These are phyloP conservation scores for Acronicta leporina DNA, from an alignment of 2,888 invertebrate genomes.

Conservation along the genomic window DNA sequence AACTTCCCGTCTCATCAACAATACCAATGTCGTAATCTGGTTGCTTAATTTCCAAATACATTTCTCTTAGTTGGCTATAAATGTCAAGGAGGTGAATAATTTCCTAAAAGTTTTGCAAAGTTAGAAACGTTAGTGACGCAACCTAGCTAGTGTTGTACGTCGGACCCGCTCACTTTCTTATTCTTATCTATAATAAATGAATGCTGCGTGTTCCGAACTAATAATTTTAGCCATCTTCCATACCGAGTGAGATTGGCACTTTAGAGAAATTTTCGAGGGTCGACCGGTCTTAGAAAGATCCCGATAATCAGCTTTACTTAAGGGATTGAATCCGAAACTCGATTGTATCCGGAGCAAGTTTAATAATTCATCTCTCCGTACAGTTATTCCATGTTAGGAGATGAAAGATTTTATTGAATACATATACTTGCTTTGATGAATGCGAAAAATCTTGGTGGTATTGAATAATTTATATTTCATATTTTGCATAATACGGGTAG, in stretches of 20 bases:
- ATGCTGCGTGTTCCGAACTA: constrained; percentile 74
- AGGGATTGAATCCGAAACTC: constrained; percentile 86
- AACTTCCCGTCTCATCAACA: constrained; percentile 78
- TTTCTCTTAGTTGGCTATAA: constrained; percentile 80
- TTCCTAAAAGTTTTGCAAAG: constrained; percentile 73
- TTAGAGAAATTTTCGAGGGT: constrained; percentile 79
- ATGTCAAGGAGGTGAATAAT: constrained; percentile 78
- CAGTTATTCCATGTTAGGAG: constrained; percentile 69
- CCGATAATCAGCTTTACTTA: constrained; percentile 88
- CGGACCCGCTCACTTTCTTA: constrained; percentile 47
- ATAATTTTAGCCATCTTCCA: constrained; percentile 75
- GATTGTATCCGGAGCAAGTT: constrained; percentile 85
- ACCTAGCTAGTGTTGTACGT: constrained; percentile 42
- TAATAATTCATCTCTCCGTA: constrained; percentile 85
- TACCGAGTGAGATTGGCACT: constrained; percentile 83
- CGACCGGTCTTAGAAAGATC: constrained; percentile 76
- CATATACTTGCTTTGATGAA: constrained; percentile 65
- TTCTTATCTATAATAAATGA: constrained; percentile 79
- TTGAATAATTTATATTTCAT: constrained; percentile 41
- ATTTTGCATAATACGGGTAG: constrained; percentile 21
- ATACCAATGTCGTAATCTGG: constrained; percentile 77
- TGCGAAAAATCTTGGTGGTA: constrained; percentile 36
- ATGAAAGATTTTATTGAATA: constrained; percentile 70
- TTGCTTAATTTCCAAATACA: constrained; percentile 83
- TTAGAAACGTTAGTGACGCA: constrained; percentile 59